phyloP scores from a whole-genome alignment of 1,140 invertebrate genomes.

The Drosophila micromelanica region DNA sequence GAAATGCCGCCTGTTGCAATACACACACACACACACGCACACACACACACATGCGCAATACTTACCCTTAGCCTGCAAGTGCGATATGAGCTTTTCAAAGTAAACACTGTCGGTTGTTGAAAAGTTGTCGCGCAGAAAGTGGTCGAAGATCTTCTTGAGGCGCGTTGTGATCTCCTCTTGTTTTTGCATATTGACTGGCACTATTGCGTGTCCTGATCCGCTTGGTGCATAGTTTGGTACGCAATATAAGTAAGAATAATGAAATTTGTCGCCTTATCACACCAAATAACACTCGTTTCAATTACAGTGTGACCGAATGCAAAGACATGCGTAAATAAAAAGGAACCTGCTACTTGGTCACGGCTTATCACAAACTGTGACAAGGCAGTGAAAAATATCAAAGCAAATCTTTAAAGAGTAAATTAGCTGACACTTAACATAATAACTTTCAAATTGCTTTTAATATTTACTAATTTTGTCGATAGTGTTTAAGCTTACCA shows the following conservation, averaged over 20 bases:
- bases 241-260: slow-evolving; percentile 58
- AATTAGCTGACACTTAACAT: too few species aligned
- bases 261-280: slow-evolving; percentile 70
- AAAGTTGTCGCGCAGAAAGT: slow-evolving; percentile 85
- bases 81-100: slow-evolving; percentile 85
- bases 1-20: slow-evolving; percentile 39
- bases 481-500: too few species aligned
- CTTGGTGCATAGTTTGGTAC: slow-evolving; percentile 53
- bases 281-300: slow-evolving; percentile 57
- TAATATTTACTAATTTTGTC: too few species aligned
- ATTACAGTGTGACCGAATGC: slow-evolving; percentile 40
- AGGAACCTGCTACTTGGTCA: background rate
- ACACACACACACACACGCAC: background rate
- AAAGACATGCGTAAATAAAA: background rate
- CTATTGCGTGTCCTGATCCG: slow-evolving; percentile 6
- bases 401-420: too few species aligned
- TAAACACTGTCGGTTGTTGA: slow-evolving; percentile 85
- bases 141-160: slow-evolving; percentile 78
- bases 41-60: background rate
- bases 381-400: too few species aligned
- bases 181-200: slow-evolving; percentile 61
- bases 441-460: too few species aligned
- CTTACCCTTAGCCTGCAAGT: slow-evolving; percentile 84
- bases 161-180: slow-evolving; percentile 68
- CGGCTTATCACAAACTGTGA: background rate